Evolutionary conservation across 2,113 vertebrate species (phyloP), one percentile per base, ranked within the genome.

Genomic region (Anolis sagrei): DNA sequence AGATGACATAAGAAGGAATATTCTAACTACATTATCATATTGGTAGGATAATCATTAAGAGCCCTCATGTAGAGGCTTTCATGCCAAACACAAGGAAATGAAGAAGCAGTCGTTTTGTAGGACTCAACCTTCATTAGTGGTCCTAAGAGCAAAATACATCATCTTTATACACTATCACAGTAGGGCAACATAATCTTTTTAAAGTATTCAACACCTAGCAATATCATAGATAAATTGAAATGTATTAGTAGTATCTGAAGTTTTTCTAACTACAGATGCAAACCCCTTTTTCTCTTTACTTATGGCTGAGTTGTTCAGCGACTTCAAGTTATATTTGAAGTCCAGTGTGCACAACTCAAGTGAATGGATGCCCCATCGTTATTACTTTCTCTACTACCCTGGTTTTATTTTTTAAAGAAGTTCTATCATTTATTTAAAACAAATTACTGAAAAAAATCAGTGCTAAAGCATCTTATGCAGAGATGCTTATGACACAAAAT

Each of bases 61-160:
- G 0, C 48, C 48, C 19, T 0, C 0, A 58, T 80, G 7, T 18
- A 44, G 14, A 84, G 64, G n/a, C 64, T 76, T 29, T 34, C 79
- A 44, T 68, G 39, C 16, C 78, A 32, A 1, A 83, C 10, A 66
- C 14, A 68, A 27, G 0, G 36, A 84, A 73, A 36, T 70, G 54
- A 10, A 86, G 62, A 16, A 79, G 25, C 69, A 7, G 1, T 11
- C 25, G 39, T 5, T 27, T 48, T 64, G 7, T 1, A 58, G 25
- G 62, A 64, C 21, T 25, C 18, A 19, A 4, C 16, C 54, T 58
- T 58, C 54, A 58, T 18, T 58, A 18, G 54, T 58, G 54, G 54
- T 58, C 54, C 54, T 58, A 18, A 58, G 54, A 58, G 3, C 54
- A 58, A 58, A 58, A 18, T 48, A 1, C 14, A 11, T 70, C 66